phyloP scores from a whole-genome alignment of 2,797 vertebrate genomes.

The Cichlasoma orientale region DNA sequence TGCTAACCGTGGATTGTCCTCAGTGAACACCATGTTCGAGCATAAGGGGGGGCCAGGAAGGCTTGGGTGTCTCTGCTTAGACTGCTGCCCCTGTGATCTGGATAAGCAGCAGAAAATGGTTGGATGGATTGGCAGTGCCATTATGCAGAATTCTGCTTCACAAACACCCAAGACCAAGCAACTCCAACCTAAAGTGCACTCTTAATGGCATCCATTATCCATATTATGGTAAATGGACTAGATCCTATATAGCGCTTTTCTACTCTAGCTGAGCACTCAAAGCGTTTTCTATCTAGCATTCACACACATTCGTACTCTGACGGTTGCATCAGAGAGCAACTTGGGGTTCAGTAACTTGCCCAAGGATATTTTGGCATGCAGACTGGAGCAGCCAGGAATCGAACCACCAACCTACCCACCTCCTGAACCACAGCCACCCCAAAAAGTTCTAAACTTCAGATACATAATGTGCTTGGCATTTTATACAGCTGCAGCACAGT shows the following conservation, averaged over 20 bases:
- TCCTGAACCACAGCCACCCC: no score
- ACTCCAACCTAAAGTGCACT: neutral
- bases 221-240: neutral
- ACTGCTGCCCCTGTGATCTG: neutral
- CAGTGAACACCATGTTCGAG: neutral
- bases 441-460: neutral
- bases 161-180: neutral
- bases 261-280: no score
- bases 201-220: neutral
- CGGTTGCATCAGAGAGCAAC: no score
- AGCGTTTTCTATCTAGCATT: no score
- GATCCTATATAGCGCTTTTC: no score
- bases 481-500: neutral
- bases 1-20: neutral
- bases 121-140: neutral
- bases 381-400: no score
- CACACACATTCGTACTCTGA: no score
- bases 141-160: neutral
- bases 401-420: no score
- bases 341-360: no score
- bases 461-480: neutral
- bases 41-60: neutral
- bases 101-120: neutral
- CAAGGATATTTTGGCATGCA: no score
- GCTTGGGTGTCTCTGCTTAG: neutral